phyloP scores from a whole-genome alignment of 2,113 vertebrate genomes.

The Suncus etruscus region DNA sequence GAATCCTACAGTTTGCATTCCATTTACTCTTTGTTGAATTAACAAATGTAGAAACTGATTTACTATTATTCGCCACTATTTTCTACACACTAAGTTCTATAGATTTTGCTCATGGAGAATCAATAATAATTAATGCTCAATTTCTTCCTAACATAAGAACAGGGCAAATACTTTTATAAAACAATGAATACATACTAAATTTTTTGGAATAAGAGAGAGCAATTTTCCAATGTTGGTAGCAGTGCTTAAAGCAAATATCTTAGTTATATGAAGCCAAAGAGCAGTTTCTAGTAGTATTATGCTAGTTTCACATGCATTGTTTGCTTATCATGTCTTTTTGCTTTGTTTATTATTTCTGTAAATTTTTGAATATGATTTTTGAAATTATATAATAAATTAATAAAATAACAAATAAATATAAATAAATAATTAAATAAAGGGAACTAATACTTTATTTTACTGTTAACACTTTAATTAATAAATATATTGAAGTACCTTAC shows the following conservation, averaged over 20 bases:
- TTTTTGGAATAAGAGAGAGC: background rate
- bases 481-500: too few species aligned
- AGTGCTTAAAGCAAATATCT: background rate
- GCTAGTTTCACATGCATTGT: background rate
- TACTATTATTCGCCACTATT: fast-evolving
- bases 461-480: too few species aligned
- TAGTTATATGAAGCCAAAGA: background rate
- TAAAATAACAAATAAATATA: too few species aligned
- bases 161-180: background rate
- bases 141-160: background rate
- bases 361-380: background rate
- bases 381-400: background rate
- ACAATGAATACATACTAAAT: background rate
- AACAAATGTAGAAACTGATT: background rate
- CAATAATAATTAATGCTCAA: background rate
- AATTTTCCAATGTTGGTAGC: background rate
- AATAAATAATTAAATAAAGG: too few species aligned
- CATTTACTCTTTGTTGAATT: background rate
- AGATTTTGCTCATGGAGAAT: background rate
- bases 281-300: background rate
- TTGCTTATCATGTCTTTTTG: background rate
- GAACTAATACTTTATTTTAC: too few species aligned
- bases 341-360: background rate
- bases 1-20: background rate
- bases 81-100: background rate